These are phyloP conservation scores for Drosophila recens DNA, from an alignment of 2,888 invertebrate genomes.

Conservation along the genomic window DNA sequence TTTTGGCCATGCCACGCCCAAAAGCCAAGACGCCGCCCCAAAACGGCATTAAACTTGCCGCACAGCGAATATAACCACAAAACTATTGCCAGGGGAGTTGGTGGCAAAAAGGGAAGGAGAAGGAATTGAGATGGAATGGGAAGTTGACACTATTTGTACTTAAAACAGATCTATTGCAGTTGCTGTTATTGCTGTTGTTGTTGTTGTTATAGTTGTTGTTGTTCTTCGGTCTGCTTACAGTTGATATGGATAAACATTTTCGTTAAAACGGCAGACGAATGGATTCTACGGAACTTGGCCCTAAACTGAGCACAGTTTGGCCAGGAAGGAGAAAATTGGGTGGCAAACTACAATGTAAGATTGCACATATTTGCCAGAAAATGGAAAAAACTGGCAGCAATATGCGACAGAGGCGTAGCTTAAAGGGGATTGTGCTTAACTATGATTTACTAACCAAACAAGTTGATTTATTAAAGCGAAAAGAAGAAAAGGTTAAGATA, in stretches of 20 bases:
- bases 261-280: slow-evolving; percentile 49
- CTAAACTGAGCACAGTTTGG: slow-evolving; percentile 1
- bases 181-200: slow-evolving; percentile 44
- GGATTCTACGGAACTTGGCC: slow-evolving; percentile 14
- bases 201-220: slow-evolving; percentile 14
- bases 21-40: slow-evolving; percentile 19
- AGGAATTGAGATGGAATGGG: too few relatives aligned
- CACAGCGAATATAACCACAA: slow-evolving; percentile 69
- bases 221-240: slow-evolving; percentile 65
- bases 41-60: slow-evolving; percentile 64
- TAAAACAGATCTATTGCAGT: slow-evolving; percentile 73
- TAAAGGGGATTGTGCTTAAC: background rate
- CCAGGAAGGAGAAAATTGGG: background rate
- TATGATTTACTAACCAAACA: too few relatives aligned
- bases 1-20: slow-evolving; percentile 59
- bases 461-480: too few relatives aligned
- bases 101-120: background rate
- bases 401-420: slow-evolving; percentile 29
- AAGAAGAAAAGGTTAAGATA: too few relatives aligned
- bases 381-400: slow-evolving; percentile 48
- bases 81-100: slow-evolving; percentile 43
- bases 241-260: slow-evolving; percentile 72
- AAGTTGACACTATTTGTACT: slow-evolving; percentile 69
- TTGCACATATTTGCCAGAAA: slow-evolving; percentile 61
- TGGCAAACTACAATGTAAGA: slow-evolving; percentile 40